phyloP scores from a whole-genome alignment of 2,113 vertebrate species.

The Willisornis vidua region DNA sequence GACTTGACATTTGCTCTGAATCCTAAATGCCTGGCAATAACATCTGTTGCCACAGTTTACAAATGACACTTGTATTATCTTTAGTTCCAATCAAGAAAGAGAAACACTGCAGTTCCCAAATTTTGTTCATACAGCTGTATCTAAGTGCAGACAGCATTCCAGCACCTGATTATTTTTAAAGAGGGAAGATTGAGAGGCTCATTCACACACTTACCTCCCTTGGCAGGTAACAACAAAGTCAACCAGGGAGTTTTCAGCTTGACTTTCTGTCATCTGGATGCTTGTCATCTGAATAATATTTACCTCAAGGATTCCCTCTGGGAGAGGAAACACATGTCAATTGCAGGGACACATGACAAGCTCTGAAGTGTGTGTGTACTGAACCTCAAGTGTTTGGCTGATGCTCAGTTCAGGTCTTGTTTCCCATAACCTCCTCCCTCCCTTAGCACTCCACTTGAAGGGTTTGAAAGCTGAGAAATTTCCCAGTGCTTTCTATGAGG shows the following conservation, averaged over 20 bases:
- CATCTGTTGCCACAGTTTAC: not conserved
- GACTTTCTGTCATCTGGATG: constrained; percentile 70
- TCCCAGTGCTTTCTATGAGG: not conserved
- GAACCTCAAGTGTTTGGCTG: not conserved
- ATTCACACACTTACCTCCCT: constrained; percentile 81
- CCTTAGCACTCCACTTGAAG: not conserved
- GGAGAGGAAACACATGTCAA: constrained; percentile 38
- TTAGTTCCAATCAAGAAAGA: not conserved
- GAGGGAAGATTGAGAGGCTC: not conserved
- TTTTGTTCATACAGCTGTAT: not conserved
- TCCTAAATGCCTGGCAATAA: not conserved
- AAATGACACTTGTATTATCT: constrained; percentile 8
- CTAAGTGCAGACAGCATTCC: not conserved
- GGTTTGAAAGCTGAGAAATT: constrained; percentile 6
- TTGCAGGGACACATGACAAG: not conserved
- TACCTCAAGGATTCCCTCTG: constrained; percentile 81
- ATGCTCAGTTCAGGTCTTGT: constrained; percentile 14
- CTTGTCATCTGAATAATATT: constrained; percentile 75
- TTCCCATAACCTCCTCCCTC: not conserved
- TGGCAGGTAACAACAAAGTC: constrained; percentile 89
- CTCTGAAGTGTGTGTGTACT: not conserved
- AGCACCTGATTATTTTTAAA: constrained; percentile 17
- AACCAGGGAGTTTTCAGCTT: constrained; percentile 78
- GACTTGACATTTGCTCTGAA: not conserved
- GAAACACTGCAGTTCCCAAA: not conserved